phyloP scores from a whole-genome alignment of 1,140 invertebrate species.

The Papilio machaon region DNA sequence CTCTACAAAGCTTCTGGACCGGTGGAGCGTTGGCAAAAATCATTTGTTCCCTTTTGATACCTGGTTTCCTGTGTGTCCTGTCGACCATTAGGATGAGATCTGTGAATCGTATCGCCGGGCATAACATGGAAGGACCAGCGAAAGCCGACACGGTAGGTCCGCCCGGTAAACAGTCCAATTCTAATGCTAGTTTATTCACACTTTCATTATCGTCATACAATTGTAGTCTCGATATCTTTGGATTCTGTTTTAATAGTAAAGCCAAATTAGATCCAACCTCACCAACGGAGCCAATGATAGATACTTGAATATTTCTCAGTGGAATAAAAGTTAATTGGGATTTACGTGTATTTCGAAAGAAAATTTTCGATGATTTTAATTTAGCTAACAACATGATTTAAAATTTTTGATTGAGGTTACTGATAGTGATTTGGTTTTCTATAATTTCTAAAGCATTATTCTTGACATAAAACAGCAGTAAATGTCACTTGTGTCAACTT shows the following conservation, averaged over 20 bases:
- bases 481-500: not conserved
- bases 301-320: constrained; percentile 54
- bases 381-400: constrained; percentile 19
- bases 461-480: not conserved
- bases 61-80: constrained; percentile 48
- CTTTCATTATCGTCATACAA: constrained; percentile 58
- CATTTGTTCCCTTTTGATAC: constrained; percentile 54
- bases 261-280: constrained; percentile 59
- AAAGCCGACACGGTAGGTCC: constrained; percentile 49
- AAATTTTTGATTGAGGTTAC: not conserved
- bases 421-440: not conserved
- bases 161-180: constrained; percentile 51
- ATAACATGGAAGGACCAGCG: constrained; percentile 45
- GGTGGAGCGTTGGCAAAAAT: constrained; percentile 54
- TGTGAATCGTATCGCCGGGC: constrained; percentile 48
- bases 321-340: constrained; percentile 22
- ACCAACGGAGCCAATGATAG: constrained; percentile 56
- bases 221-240: constrained; percentile 49
- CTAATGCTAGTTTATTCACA: constrained; percentile 50
- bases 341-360: constrained; percentile 1
- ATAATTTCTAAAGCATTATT: constrained; percentile 12
- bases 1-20: constrained; percentile 54
- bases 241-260: constrained; percentile 57
- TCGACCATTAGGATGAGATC: constrained; percentile 58
- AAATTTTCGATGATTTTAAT: not conserved